Evolutionary conservation across 2,113 vertebrate species (phyloP), one percentile per base, ranked within the genome.

Genomic region (Xyrauchen texanus): DNA sequence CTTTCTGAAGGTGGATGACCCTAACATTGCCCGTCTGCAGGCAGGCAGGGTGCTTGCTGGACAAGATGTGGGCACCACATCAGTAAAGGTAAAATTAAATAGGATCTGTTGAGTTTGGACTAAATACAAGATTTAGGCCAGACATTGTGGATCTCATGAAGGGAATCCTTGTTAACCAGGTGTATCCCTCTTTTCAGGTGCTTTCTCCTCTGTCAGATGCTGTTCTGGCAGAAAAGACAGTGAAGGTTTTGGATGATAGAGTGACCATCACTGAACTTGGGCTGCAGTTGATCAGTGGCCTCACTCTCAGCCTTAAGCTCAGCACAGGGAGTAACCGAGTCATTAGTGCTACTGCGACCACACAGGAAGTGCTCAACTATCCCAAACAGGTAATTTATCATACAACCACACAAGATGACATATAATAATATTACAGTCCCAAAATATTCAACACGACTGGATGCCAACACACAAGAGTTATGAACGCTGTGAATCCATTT

Each of bases 211-310:
- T 99, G 65, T 99, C 96, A 0, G 96, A 98, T 91, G 96, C 97
- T 46, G 98, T 99, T 91, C 90, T 99, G 91, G 98, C 96, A 0
- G 98, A 99, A 92, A 97, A 95, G 89, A 96, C 96, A 0, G 91
- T 99, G 78, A 96, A 93, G 0, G 98, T 99, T 83, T 82, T 95
- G 60, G 97, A 99, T 47, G 98, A 99, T 87, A 96, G 96, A 84
- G 98, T 99, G 85, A 95, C 95, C 8, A 94, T 98, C 89, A 94
- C 95, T 4, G 96, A 97, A 82, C 87, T 98, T 21, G 95, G 96
- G 5, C 88, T 98, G 62, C 97, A 99, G 90, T 86, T 99, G 76
- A 96, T 99, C 83, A 95, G 96, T 0, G 96, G 96, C 11, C 93
- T 99, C 12, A 94, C 96, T 0, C 93, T 98, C 76, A 91, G 89